These are phyloP conservation scores for Plagiodera versicolora DNA, from an alignment of 2,888 invertebrate species.

Conservation along the genomic window DNA sequence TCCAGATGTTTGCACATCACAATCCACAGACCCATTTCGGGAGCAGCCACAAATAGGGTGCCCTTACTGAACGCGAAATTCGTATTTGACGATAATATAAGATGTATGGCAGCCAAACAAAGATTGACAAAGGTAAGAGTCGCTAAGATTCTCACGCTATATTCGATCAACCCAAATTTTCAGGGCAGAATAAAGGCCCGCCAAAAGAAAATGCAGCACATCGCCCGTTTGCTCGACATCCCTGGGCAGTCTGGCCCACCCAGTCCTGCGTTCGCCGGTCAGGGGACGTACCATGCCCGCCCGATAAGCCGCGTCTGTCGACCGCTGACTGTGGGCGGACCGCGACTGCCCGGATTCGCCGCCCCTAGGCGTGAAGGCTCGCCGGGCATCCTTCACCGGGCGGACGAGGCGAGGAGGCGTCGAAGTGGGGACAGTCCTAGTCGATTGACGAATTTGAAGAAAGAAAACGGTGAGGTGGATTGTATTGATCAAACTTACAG, in stretches of 20 bases:
- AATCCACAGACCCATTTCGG: conserved; percentile 78
- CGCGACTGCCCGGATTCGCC: conserved; percentile 55
- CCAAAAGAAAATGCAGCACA: conserved; percentile 95
- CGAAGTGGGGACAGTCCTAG: conserved; percentile 45
- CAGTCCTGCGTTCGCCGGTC: conserved; percentile 55
- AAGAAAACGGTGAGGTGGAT: not conserved
- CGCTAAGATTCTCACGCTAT: too few species aligned
- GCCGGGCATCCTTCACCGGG: conserved; percentile 50
- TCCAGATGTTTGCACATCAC: conserved; percentile 93
- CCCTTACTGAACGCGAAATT: conserved; percentile 89
- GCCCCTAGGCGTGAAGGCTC: conserved; percentile 53
- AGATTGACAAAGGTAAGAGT: conserved; percentile 69
- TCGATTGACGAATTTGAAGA: conserved; percentile 33
- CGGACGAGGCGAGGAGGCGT: conserved; percentile 43
- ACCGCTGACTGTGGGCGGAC: too few species aligned
- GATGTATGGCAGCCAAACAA: conserved; percentile 99
- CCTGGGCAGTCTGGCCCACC: conserved; percentile 61
- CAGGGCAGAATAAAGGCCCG: conserved; percentile 90
- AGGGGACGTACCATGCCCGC: conserved; percentile 45
- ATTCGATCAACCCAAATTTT: too few species aligned
- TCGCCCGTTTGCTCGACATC: conserved; percentile 88
- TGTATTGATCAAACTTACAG: too few species aligned
- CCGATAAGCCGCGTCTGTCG: conserved; percentile 43
- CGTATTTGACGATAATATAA: conserved; percentile 97
- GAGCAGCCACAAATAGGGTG: conserved; percentile 67